Evolutionary conservation across 35 echinoderm and acorn worm species (phyloP).

Genomic region (Apostichopus parvimensis): DNA sequence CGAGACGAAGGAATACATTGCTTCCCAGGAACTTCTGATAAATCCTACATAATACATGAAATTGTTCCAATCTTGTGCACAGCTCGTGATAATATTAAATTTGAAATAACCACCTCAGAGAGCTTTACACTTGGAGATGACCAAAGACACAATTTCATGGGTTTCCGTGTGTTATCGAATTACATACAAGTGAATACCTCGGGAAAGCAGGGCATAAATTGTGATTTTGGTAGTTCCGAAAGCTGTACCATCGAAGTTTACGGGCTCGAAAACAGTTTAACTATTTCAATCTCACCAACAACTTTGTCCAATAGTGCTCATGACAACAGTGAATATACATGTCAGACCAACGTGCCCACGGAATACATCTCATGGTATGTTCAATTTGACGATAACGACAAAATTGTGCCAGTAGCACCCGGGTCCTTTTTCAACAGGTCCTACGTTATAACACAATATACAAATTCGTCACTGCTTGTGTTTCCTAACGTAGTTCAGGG

Average conservation of each 20-base stretch:
- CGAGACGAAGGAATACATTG: neutral
- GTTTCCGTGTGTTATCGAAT: neutral
- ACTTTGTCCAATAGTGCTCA: neutral
- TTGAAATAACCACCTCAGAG: neutral
- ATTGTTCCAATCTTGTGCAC: neutral
- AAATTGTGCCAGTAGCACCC: neutral
- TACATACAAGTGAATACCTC: neutral
- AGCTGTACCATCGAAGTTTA: neutral
- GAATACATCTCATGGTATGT: constrained; percentile 6
- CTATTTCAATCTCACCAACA: neutral
- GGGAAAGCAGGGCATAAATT: neutral
- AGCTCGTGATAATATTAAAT: neutral
- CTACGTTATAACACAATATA: neutral
- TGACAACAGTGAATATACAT: neutral
- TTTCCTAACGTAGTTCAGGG: neutral
- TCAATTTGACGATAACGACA: neutral
- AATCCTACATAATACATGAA: neutral
- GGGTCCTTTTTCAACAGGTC: neutral
- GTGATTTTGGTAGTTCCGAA: neutral
- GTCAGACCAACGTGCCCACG: neutral
- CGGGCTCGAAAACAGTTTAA: neutral
- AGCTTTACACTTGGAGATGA: neutral
- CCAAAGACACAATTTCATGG: neutral
- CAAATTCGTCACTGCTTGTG: neutral
- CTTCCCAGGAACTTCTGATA: neutral